These are phyloP conservation scores for Marronus borbonicus DNA, from an alignment of 2,888 invertebrate species.

Conservation along the genomic window DNA sequence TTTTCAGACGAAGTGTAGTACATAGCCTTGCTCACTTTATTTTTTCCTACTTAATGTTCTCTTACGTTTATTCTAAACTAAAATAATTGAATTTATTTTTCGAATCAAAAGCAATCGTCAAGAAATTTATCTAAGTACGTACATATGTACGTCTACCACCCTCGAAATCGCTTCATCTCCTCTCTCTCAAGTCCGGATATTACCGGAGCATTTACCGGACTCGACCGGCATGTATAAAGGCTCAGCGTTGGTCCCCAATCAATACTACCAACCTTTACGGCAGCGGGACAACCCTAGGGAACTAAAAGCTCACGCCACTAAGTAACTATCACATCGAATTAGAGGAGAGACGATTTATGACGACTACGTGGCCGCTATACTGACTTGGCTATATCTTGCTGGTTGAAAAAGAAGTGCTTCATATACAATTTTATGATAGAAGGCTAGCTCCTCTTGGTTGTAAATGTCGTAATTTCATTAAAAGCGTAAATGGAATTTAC, in stretches of 20 bases:
- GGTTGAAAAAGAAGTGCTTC: background rate
- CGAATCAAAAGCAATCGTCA: too few species aligned
- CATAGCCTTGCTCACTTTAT: too few species aligned
- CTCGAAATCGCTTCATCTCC: background rate
- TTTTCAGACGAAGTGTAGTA: too few species aligned
- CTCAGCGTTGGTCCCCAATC: constrained; percentile 19
- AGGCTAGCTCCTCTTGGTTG: too few species aligned
- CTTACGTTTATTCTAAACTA: too few species aligned
- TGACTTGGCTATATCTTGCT: background rate
- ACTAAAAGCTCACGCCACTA: constrained; percentile 7
- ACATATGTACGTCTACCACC: background rate
- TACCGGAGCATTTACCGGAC: constrained; percentile 13
- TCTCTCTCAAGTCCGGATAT: constrained; percentile 2
- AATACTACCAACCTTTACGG: constrained; percentile 32
- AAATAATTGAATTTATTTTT: too few species aligned
- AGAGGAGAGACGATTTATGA: background rate
- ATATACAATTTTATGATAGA: too few species aligned
- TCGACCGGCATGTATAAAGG: constrained; percentile 9
- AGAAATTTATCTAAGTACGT: background rate
- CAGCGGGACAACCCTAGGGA: constrained; percentile 26
- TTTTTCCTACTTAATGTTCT: too few species aligned
- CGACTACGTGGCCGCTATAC: background rate
- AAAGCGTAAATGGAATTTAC: too few species aligned
- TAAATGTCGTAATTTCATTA: too few species aligned
- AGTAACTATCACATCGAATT: constrained; percentile 1